Conservation (phyloP, 2,113 vertebrate genomes). For the Onychorhynchus coronatus region DNA sequence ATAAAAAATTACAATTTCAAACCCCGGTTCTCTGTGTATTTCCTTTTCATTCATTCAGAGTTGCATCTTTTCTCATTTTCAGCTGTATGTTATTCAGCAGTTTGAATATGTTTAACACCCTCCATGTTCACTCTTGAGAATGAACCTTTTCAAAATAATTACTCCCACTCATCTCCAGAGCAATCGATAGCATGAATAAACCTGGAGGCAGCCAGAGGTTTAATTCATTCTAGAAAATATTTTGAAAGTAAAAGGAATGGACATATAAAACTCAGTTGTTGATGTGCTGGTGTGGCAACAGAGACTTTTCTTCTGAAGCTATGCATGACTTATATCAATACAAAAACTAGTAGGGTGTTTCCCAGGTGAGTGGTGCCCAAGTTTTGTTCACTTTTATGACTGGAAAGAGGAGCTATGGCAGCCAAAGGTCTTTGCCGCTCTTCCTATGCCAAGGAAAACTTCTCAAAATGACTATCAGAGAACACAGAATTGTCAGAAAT, state of each 20-base stretch:
- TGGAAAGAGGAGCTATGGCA: not conserved
- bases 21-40: not conserved
- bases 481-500: not conserved
- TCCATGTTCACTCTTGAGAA: not conserved
- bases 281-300: not conserved
- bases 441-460: not conserved
- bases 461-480: not conserved
- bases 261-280: not conserved
- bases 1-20: not conserved
- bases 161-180: constrained; percentile 7
- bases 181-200: constrained; percentile 8
- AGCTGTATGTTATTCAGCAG: not conserved
- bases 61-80: not conserved
- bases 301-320: not conserved
- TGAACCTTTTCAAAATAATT: constrained; percentile 38
- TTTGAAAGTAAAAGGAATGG: not conserved
- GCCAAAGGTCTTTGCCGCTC: not conserved
- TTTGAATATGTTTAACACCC: not conserved
- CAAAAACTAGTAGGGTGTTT: not conserved
- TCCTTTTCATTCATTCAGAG: not conserved
- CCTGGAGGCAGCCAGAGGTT: not conserved
- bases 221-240: not conserved
- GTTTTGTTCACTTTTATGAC: not conserved
- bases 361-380: not conserved
- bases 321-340: rapidly evolving